Base-by-base conservation (phyloP, 1,140 invertebrate species). In the Samia ricini region DNA sequence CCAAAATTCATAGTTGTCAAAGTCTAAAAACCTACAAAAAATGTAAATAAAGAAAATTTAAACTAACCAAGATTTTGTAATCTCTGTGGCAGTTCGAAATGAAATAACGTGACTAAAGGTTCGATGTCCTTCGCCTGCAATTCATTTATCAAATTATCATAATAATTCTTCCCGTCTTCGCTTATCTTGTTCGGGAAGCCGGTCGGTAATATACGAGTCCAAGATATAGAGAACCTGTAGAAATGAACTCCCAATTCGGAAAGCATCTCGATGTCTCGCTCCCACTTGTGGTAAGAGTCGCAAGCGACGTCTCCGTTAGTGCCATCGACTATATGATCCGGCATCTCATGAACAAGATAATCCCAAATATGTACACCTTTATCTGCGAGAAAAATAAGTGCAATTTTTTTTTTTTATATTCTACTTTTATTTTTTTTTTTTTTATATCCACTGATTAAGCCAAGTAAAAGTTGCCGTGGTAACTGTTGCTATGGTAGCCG, bases 221-320 rank as follows among this genome's bases (percentile, higher is more conserved):
- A 83, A 0, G 78, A 70, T 60, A 83, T 63, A 1, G 80, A 83
- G 49, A 83, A 79, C 61, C 92, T 80, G 69, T 93, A 93, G 60
- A 76, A 81, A 58, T 81, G 36, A 0, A 92, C 83, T 0, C 87
- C 89, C 24, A 93, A 33, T 19, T 91, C 72, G 63, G 86, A 86
- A 0, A 93, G 68, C 52, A 93, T 71, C 51, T 85, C 63, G 0
- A 95, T 83, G 75, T 95, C 94, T 33, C 92, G 85, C 58, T 88
- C 72, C 77, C 92, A 93, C 22, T 90, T 83, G 66, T 94, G 77
- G 76, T 94, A 95, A 23, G 93, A 94, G 79, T 94, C 91, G 69
- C 91, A 92, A 2, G 94, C 92, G 5, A 94, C 74, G 72, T 94
- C 92, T 0, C 92, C 94, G 4, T 66, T 90, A 36, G 60, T 70